These are phyloP conservation scores for Actenoides hombroni DNA, from an alignment of 2,113 vertebrate species.

Conservation along the genomic window DNA sequence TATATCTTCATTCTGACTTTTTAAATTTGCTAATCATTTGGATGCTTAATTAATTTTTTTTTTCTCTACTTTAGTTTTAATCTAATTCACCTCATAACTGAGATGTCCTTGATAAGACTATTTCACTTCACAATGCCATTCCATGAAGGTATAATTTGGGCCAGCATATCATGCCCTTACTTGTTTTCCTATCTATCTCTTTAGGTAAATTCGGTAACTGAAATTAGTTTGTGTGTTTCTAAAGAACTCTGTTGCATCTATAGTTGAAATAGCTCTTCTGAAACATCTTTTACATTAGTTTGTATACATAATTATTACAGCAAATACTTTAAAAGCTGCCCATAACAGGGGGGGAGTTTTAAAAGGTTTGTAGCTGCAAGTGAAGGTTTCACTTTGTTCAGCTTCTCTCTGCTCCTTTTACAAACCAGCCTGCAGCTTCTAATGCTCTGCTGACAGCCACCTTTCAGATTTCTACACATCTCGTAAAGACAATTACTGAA, in stretches of 20 bases:
- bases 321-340: background rate
- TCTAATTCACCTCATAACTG: background rate
- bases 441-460: background rate
- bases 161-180: accelerated
- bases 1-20: background rate
- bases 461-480: conserved; percentile 32
- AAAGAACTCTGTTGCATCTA: background rate
- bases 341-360: background rate
- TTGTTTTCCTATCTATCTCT: background rate
- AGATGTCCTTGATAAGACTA: background rate
- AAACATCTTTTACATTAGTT: background rate
- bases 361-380: background rate
- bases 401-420: background rate
- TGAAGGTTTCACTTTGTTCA: background rate
- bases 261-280: background rate
- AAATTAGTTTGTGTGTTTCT: no score
- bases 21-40: background rate
- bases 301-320: background rate
- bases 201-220: no score
- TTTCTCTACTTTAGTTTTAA: background rate
- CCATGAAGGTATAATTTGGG: background rate
- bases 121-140: background rate
- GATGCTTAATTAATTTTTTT: background rate
- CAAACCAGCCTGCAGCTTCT: background rate
- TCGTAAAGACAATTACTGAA: conserved; percentile 57